Conservation (phyloP, 2,888 invertebrate genomes). For the Lamellibrachia columna region DNA sequence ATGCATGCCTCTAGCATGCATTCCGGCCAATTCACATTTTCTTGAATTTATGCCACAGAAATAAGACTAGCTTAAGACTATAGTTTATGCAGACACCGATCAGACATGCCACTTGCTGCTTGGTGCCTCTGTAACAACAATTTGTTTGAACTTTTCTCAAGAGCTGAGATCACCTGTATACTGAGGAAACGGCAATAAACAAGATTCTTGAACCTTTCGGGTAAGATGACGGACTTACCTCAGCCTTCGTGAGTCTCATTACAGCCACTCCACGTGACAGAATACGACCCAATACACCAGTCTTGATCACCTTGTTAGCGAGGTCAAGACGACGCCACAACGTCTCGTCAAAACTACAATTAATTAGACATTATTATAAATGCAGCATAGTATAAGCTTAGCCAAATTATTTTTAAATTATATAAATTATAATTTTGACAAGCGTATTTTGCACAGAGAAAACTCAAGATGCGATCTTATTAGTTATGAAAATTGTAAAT, state of each 20-base stretch:
- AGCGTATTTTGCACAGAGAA: background rate
- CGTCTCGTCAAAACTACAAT: slow-evolving; percentile 76
- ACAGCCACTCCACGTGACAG: slow-evolving; percentile 81
- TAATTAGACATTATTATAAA: background rate
- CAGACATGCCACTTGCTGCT: no score
- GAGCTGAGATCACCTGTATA: no score
- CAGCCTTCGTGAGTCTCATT: slow-evolving; percentile 81
- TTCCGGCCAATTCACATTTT: no score
- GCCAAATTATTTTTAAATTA: no score
- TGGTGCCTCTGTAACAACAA: no score
- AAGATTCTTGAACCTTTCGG: background rate
- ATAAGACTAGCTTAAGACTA: no score
- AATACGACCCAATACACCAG: slow-evolving; percentile 79
- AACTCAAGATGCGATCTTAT: background rate
- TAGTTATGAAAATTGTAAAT: no score
- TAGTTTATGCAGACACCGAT: no score
- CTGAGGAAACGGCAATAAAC: background rate
- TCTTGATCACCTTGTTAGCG: slow-evolving; percentile 73
- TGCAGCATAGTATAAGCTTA: background rate
- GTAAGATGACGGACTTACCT: slow-evolving; percentile 70
- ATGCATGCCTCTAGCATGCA: no score
- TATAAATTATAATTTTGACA: background rate
- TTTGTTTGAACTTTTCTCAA: no score
- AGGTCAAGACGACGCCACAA: slow-evolving; percentile 87
- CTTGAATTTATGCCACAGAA: no score